These are phyloP conservation scores for Achroia grisella DNA, from an alignment of 1,140 invertebrate genomes.

Conservation along the genomic window DNA sequence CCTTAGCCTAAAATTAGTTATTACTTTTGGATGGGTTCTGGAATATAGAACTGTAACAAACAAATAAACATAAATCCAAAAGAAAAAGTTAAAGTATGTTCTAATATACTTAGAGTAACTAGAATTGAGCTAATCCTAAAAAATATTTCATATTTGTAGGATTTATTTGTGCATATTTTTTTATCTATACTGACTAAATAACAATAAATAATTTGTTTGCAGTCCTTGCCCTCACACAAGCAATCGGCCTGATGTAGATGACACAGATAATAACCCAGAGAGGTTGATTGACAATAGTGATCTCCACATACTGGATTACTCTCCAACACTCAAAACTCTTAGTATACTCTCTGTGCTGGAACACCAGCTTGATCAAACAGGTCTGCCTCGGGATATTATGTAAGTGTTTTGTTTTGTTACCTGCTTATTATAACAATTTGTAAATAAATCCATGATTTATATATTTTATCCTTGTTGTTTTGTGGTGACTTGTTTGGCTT, in stretches of 20 bases:
- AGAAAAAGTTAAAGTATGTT: too few relatives aligned
- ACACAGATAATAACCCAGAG: constrained; percentile 33
- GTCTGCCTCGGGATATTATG: constrained; percentile 78
- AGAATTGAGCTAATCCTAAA: too few relatives aligned
- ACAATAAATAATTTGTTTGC: constrained; percentile 18
- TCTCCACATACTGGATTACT: constrained; percentile 84
- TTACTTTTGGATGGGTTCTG: too few relatives aligned
- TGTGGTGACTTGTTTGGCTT: too few relatives aligned
- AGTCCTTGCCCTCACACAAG: constrained; percentile 32
- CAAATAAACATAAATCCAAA: too few relatives aligned
- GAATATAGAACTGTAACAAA: too few relatives aligned
- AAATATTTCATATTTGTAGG: too few relatives aligned
- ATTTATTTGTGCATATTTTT: too few relatives aligned
- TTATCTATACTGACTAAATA: constrained; percentile 5
- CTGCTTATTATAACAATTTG: not conserved
- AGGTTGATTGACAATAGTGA: constrained; percentile 84
- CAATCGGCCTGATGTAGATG: constrained; percentile 17
- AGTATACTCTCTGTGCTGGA: constrained; percentile 78
- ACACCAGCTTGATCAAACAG: constrained; percentile 76
- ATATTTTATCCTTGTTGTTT: not conserved
- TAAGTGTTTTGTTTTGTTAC: constrained; percentile 59
- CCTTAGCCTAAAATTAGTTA: too few relatives aligned
- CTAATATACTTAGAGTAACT: too few relatives aligned
- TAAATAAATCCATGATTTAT: not conserved
- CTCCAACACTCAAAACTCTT: constrained; percentile 81